A percentile compares a stretch with the other conserved stretches of the same genome.
These are phyloP conservation scores for Propsilocerus akamusi DNA, from an alignment of 1,140 invertebrate species.

Conservation along the genomic window DNA sequence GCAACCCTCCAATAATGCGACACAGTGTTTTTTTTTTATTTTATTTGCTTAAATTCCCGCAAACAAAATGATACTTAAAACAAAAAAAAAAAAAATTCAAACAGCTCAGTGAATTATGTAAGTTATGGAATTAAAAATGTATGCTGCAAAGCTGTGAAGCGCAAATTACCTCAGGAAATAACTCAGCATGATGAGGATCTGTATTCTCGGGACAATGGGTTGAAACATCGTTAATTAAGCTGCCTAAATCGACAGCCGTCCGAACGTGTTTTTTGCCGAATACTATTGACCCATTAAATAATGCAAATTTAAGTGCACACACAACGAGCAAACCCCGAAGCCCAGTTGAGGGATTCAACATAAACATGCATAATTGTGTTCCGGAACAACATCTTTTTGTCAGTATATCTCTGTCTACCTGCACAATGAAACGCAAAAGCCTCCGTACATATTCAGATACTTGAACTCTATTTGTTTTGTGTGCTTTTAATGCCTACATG, in stretches of 20 bases:
- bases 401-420: neutral
- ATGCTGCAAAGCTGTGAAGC: neutral
- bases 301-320: slow-evolving; percentile 4
- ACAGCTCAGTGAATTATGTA: neutral
- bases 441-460: neutral
- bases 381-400: neutral
- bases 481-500: no score
- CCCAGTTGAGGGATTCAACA: neutral
- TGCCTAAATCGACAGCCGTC: neutral
- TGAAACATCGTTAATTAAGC: neutral
- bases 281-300: slow-evolving; percentile 3
- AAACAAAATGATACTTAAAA: no score
- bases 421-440: neutral
- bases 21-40: no score
- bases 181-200: neutral
- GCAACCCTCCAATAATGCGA: no score
- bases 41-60: no score
- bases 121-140: neutral
- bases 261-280: neutral
- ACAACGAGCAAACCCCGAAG: neutral
- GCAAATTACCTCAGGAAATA: neutral
- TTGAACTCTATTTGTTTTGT: neutral
- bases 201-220: neutral
- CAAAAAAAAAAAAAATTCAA: no score
- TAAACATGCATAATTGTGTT: neutral